Conservation (phyloP, 2,113 vertebrate genomes). For the Solea solea region DNA sequence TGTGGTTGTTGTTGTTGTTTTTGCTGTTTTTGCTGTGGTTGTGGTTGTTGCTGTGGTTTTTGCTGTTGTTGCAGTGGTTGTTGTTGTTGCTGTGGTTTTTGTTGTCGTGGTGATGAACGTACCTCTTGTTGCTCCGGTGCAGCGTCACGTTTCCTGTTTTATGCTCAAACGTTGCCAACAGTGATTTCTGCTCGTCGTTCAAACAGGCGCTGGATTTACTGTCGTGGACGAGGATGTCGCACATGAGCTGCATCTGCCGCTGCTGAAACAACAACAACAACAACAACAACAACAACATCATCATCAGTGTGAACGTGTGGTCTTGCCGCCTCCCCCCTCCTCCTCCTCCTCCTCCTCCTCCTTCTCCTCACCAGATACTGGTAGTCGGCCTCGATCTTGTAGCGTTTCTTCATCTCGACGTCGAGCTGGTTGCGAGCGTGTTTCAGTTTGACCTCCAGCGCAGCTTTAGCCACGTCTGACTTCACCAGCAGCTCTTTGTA, state of each 20-base stretch:
- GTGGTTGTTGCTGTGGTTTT: too few species aligned
- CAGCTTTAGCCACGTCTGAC: constrained; percentile 81
- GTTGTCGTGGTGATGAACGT: background rate
- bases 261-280: constrained; percentile 71
- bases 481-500: constrained; percentile 82
- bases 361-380: constrained; percentile 80
- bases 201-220: constrained; percentile 70
- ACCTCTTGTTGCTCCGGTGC: constrained; percentile 68
- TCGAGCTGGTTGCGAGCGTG: constrained; percentile 89
- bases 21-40: too few species aligned
- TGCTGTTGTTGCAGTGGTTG: too few species aligned
- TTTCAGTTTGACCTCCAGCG: constrained; percentile 86
- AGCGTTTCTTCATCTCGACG: constrained; percentile 88
- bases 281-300: background rate
- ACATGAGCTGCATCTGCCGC: constrained; percentile 86
- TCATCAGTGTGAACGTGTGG: too few species aligned
- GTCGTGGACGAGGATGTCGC: constrained; percentile 82
- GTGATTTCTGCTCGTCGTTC: constrained; percentile 80
- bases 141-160: constrained; percentile 34
- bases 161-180: constrained; percentile 78
- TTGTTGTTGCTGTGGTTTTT: too few species aligned
- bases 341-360: background rate
- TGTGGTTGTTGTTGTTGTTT: too few species aligned
- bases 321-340: too few species aligned
- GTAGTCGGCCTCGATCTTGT: constrained; percentile 82